Evolutionary conservation across 2,888 invertebrate species (phyloP).

Genomic region (Strigamia transsilvanica): DNA sequence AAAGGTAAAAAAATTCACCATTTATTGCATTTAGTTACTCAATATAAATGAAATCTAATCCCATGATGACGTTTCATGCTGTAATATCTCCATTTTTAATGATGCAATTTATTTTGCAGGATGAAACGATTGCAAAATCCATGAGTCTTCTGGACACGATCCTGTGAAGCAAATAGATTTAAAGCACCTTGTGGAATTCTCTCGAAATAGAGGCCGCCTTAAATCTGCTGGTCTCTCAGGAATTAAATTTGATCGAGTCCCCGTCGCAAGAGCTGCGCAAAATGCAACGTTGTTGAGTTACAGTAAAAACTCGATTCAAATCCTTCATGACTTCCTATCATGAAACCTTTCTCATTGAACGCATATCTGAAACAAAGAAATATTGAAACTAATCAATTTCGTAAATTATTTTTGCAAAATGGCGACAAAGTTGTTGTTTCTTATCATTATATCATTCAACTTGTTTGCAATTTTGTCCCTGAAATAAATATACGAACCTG

Average conservation of each 20-base stretch:
- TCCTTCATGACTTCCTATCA: background rate
- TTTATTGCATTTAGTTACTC: background rate
- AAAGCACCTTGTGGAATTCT: constrained; percentile 47
- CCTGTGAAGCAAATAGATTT: constrained; percentile 46
- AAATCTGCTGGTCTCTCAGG: constrained; percentile 1
- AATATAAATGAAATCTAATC: too few species aligned
- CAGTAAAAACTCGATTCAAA: background rate
- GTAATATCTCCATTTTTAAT: constrained; percentile 12
- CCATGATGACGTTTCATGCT: too few species aligned
- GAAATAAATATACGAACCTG: constrained; percentile 1
- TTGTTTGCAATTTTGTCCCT: background rate
- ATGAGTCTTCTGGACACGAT: constrained; percentile 55
- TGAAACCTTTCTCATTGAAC: background rate
- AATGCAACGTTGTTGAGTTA: constrained; percentile 14
- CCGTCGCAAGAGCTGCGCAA: background rate
- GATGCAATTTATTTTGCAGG: constrained; percentile 50
- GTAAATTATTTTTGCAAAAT: constrained; percentile 8
- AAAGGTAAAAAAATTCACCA: background rate
- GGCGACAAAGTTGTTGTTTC: background rate
- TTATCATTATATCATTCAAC: background rate
- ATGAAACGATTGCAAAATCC: constrained; percentile 56
- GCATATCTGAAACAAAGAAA: background rate
- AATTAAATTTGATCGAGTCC: constrained; percentile 35
- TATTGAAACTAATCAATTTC: background rate
- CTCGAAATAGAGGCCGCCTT: constrained; percentile 2